Evolutionary conservation across 2,797 vertebrate species (phyloP).

Genomic region (Chrysolophus pictus): DNA sequence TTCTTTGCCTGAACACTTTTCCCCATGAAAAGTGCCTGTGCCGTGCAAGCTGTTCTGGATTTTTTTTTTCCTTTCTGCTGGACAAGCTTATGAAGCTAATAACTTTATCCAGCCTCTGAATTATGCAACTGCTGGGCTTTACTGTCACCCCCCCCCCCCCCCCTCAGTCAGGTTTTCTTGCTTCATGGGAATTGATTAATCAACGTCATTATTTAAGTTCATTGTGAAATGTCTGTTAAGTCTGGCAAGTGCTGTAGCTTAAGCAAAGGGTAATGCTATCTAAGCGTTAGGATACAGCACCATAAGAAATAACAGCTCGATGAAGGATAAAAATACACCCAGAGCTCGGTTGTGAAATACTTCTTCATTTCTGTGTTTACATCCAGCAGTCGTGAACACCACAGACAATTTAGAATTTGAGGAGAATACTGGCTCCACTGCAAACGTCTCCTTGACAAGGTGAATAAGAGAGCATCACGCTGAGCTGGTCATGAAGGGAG

Average conservation of each 20-base stretch:
- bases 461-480: slow-evolving; percentile 38
- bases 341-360: slow-evolving; percentile 22
- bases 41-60: background rate
- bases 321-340: background rate
- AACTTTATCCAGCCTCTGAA: background rate
- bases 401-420: slow-evolving; percentile 17
- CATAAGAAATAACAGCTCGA: background rate
- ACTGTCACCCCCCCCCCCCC: background rate
- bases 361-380: slow-evolving; percentile 9
- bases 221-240: slow-evolving; percentile 1
- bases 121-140: slow-evolving; percentile 10
- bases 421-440: background rate
- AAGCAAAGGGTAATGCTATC: background rate
- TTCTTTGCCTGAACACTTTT: background rate
- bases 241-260: background rate
- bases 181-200: slow-evolving; percentile 12
- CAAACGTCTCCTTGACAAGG: slow-evolving; percentile 16
- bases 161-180: background rate
- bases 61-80: slow-evolving; percentile 14
- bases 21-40: background rate
- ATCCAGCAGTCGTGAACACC: slow-evolving; percentile 23
- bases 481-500: background rate
- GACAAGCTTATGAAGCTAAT: background rate
- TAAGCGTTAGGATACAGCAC: background rate
- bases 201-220: slow-evolving; percentile 29